Evolutionary conservation across 1,140 invertebrate species (phyloP).

Genomic region (Papilio machaon): DNA sequence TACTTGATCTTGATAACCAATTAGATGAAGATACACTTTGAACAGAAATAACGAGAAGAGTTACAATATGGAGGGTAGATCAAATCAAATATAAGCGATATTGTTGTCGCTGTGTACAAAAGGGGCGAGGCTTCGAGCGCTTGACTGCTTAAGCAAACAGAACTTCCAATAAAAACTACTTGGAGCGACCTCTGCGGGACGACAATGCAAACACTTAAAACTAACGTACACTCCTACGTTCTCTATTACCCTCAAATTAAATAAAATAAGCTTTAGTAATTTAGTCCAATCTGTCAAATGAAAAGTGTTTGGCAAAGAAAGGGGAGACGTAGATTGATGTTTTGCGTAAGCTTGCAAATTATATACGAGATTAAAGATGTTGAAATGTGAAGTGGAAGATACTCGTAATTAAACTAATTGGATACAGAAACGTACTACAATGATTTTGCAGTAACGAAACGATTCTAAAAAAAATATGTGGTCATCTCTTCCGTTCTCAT

Average conservation of each 20-base stretch:
- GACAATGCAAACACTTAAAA: slow-evolving; percentile 67
- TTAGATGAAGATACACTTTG: slow-evolving; percentile 43
- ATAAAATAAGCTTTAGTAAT: slow-evolving; percentile 76
- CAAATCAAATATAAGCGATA: slow-evolving; percentile 70
- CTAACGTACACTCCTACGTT: slow-evolving; percentile 56
- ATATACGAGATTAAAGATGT: slow-evolving; percentile 54
- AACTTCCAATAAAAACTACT: slow-evolving; percentile 76
- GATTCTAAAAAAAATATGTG: background rate
- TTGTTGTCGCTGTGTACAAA: slow-evolving; percentile 62
- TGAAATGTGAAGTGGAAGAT: slow-evolving; percentile 27
- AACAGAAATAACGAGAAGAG: slow-evolving; percentile 52
- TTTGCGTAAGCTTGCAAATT: slow-evolving; percentile 60
- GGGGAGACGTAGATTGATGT: slow-evolving; percentile 67
- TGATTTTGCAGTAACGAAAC: background rate
- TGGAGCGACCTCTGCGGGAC: slow-evolving; percentile 55
- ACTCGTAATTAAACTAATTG: slow-evolving; percentile 9
- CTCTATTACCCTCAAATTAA: slow-evolving; percentile 75
- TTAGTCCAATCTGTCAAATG: slow-evolving; percentile 80
- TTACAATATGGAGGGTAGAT: slow-evolving; percentile 51
- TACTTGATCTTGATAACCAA: background rate
- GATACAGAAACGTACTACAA: background rate
- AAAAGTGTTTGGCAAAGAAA: slow-evolving; percentile 78
- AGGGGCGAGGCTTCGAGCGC: slow-evolving; percentile 51
- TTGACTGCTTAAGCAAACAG: slow-evolving; percentile 66
- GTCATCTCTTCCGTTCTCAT: background rate